phyloP scores from a whole-genome alignment of 1,140 invertebrate species.

The Aphelenchoides fujianensis region DNA sequence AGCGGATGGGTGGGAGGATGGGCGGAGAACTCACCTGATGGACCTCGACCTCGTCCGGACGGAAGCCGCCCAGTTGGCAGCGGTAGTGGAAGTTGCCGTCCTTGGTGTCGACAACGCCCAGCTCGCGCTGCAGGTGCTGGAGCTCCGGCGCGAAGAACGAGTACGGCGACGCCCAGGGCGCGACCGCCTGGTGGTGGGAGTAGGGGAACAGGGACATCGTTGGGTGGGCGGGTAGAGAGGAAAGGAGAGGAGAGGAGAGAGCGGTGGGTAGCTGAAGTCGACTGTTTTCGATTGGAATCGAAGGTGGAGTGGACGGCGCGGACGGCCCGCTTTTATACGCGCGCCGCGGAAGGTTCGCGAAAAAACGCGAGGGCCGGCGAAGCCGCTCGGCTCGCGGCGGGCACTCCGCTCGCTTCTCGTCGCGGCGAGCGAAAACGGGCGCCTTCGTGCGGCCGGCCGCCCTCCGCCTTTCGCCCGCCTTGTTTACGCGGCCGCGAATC shows the following conservation, averaged over 20 bases:
- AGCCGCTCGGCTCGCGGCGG: neutral
- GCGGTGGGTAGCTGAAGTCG: neutral
- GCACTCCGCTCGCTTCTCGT: too few relatives aligned
- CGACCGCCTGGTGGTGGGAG: neutral
- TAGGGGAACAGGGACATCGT: constrained; percentile 5
- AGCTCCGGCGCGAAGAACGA: neutral
- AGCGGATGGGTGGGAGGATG: neutral
- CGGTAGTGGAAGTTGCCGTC: neutral
- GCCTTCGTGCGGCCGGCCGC: too few relatives aligned
- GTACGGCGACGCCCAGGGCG: neutral
- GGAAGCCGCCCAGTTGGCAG: neutral
- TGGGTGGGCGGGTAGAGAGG: too few relatives aligned
- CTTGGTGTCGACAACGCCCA: neutral
- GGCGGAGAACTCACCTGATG: neutral
- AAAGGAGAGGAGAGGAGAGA: neutral
- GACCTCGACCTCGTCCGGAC: constrained; percentile 9
- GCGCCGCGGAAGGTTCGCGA: neutral
- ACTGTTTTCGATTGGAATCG: too few relatives aligned
- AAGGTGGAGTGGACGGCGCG: too few relatives aligned
- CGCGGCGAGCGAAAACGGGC: too few relatives aligned
- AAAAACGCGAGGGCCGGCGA: neutral
- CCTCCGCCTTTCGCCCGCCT: too few relatives aligned
- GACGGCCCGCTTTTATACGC: neutral
- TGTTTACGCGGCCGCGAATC: too few relatives aligned
- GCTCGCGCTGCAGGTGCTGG: neutral